Conservation (phyloP, 2,113 vertebrate genomes). For the Mirza zaza region DNA sequence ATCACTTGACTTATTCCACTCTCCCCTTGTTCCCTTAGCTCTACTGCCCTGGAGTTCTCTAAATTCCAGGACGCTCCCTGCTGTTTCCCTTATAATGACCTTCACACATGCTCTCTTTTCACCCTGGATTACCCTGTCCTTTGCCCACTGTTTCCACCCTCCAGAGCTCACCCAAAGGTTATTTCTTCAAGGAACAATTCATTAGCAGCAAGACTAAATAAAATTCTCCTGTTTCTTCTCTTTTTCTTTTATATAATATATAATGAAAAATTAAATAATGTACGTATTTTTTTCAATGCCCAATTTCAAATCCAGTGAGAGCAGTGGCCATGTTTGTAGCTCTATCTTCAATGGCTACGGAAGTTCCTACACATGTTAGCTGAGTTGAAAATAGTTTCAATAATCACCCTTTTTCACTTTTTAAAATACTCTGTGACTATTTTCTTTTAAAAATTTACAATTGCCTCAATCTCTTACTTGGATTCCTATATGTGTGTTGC, state of each 20-base stretch:
- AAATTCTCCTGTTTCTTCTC: not conserved
- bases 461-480: not conserved
- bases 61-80: not conserved
- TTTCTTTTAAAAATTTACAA: not conserved
- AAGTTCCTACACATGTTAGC: not conserved
- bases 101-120: not conserved
- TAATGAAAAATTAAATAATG: not conserved
- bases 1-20: not conserved
- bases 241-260: not conserved
- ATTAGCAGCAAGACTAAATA: not conserved
- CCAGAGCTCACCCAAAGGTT: not conserved
- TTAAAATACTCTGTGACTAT: not conserved
- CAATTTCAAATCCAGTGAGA: not conserved
- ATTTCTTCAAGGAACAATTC: not conserved
- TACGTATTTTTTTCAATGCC: not conserved
- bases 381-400: not conserved
- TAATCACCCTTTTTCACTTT: not conserved
- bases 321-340: rapidly evolving
- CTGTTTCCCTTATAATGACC: rapidly evolving
- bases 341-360: not conserved
- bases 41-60: not conserved
- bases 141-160: not conserved
- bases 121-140: too few relatives aligned
- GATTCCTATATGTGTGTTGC: not conserved
- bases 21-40: not conserved